Evolutionary conservation across 2,888 invertebrate genomes (phyloP), one percentile per base, ranked within the genome.

Genomic region (Lymantria dispar): DNA sequence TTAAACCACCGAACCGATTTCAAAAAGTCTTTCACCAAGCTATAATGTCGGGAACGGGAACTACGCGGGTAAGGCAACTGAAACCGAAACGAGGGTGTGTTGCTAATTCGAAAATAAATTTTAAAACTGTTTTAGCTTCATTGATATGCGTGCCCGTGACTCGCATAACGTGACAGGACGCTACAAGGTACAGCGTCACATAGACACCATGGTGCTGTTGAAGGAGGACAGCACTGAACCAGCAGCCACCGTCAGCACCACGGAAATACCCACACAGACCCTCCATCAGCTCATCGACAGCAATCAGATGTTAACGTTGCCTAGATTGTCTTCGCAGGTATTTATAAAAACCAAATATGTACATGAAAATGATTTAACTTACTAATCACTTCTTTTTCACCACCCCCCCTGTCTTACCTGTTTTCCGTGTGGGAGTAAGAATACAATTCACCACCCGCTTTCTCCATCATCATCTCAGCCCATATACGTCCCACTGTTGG

Each of bases 301-400:
- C 43, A 98, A 99, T 88, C 96, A 97, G 82, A 97, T 96, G 87
- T 92, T 99, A 48, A 94, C 95, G 29, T 85, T 99, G 62, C 98
- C 98, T 0, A 90, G 98, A 49, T 91, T 99, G 7, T 98, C 98
- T 0, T 98, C 98, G n/a, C 98, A 98, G 93, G 96, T 86, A 47
- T 3, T 38, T 10, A 38, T 38, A 22, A 22, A 22, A 22, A 2
- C 22, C 22, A 22, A 22, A 22, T 22, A 22, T 3, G 5, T 22
- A 22, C 2, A 22, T 3, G 3, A 22, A 22, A 22, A 3, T 22
- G n/a, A n/a, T n/a, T n/a, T n/a, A n/a, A n/a, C n/a, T n/a, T n/a
- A n/a, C n/a, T n/a, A n/a, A n/a, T n/a, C n/a, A n/a, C n/a, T n/a
- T n/a, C n/a, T n/a, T n/a, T n/a, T n/a, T n/a, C n/a, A n/a, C n/a